Evolutionary conservation across 2,888 invertebrate species (phyloP).

Genomic region (Hyposoter dolosus): DNA sequence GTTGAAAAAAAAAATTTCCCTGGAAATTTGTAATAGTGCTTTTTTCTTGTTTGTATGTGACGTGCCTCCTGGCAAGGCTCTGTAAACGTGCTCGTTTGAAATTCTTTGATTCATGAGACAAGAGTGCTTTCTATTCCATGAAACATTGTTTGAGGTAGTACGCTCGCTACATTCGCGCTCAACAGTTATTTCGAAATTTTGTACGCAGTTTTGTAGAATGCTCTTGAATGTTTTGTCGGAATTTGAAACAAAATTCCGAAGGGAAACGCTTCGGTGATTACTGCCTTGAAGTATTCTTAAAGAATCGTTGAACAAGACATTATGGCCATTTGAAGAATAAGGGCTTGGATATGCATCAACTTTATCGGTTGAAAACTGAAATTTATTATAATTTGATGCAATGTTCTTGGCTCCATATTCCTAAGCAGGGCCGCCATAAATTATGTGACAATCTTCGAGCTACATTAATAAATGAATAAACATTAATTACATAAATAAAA

Average conservation of each 20-base stretch:
- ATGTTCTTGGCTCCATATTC: neutral
- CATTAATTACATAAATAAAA: neutral
- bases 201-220: too few relatives aligned
- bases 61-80: neutral
- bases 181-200: too few relatives aligned
- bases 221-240: too few relatives aligned
- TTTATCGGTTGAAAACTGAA: neutral
- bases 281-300: neutral
- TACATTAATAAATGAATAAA: neutral
- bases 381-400: neutral
- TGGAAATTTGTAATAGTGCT: neutral
- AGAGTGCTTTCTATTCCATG: neutral
- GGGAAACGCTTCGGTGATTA: too few relatives aligned
- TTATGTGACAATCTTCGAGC: neutral
- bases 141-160: neutral
- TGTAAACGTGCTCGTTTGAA: neutral
- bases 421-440: neutral
- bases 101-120: neutral
- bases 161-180: too few relatives aligned
- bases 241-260: too few relatives aligned
- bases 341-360: neutral
- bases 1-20: neutral
- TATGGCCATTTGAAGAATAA: neutral
- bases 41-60: neutral
- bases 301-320: neutral